Evolutionary conservation across 2,888 invertebrate species (phyloP).

Genomic region (Caenorhabditis afra): DNA sequence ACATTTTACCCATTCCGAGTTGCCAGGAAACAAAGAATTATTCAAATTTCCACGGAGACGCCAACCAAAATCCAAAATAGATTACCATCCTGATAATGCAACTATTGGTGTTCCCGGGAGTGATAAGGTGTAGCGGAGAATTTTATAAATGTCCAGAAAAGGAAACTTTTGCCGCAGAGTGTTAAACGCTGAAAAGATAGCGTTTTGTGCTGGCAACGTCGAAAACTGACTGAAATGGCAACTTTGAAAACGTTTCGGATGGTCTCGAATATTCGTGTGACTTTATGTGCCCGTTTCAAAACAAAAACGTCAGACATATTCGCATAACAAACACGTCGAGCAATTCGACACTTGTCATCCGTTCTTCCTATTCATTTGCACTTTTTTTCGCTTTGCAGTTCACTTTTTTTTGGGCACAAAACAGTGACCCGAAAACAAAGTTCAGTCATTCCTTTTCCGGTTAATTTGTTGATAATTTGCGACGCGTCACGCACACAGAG

Average conservation of each 20-base stretch:
- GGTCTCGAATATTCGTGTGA: too few relatives aligned
- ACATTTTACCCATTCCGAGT: not conserved
- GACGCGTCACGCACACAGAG: conserved; percentile 10
- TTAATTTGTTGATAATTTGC: conserved; percentile 49
- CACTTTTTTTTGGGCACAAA: not conserved
- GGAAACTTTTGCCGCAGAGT: not conserved
- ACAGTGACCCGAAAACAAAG: conserved; percentile 27
- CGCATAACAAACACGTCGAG: too few relatives aligned
- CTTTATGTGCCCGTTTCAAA: too few relatives aligned
- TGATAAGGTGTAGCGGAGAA: conserved; percentile 1
- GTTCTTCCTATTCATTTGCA: too few relatives aligned
- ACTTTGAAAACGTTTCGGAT: too few relatives aligned
- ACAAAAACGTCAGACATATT: too few relatives aligned
- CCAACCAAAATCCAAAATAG: too few relatives aligned
- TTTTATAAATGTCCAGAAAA: not conserved
- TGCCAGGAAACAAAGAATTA: not conserved
- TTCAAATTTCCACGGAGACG: too few relatives aligned
- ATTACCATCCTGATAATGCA: not conserved
- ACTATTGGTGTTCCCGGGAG: not conserved
- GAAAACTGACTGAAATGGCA: not conserved
- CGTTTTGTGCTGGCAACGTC: too few relatives aligned
- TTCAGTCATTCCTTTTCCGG: not conserved
- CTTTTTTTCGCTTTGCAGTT: too few relatives aligned
- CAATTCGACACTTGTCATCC: too few relatives aligned
- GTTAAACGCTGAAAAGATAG: too few relatives aligned